Percentiles rank a stretch among this genome's conserved stretches.
phyloP scores from a whole-genome alignment of 1,140 invertebrate species.

The Caenorhabditis latens region DNA sequence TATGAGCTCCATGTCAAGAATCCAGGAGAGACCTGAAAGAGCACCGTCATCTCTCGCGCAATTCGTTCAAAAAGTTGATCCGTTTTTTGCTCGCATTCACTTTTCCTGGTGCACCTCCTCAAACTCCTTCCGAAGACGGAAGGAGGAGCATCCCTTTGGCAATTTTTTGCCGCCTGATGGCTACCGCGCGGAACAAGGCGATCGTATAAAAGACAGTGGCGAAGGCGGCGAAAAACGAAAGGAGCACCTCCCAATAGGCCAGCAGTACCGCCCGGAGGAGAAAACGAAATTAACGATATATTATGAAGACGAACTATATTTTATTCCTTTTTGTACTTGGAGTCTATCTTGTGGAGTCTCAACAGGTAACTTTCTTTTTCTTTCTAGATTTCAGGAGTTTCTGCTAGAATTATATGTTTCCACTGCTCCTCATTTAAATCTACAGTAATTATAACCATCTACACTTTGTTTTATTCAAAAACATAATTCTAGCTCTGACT shows the following conservation, averaged over 20 bases:
- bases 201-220: conserved; percentile 43
- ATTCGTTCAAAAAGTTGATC: conserved; percentile 31
- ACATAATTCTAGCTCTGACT: too few relatives aligned
- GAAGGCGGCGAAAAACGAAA: conserved; percentile 1
- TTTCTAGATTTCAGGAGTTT: not conserved
- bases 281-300: not conserved
- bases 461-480: too few relatives aligned
- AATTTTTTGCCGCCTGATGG: conserved; percentile 50
- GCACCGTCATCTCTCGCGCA: not conserved
- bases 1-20: conserved; percentile 3
- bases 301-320: conserved; percentile 11
- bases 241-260: conserved; percentile 11
- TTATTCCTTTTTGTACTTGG: conserved; percentile 15
- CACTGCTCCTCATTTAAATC: too few relatives aligned
- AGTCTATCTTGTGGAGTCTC: conserved; percentile 8
- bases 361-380: not conserved
- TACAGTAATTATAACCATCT: too few relatives aligned
- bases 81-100: conserved; percentile 19
- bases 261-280: not conserved
- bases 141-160: conserved; percentile 37
- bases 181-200: conserved; percentile 36
- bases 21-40: not conserved
- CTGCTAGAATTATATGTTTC: too few relatives aligned
- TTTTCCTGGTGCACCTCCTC: not conserved
- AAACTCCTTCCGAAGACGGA: not conserved